Evolutionary conservation across 2,888 invertebrate genomes (phyloP), one percentile per base, ranked within the genome.

Genomic region (Leucania comma): DNA sequence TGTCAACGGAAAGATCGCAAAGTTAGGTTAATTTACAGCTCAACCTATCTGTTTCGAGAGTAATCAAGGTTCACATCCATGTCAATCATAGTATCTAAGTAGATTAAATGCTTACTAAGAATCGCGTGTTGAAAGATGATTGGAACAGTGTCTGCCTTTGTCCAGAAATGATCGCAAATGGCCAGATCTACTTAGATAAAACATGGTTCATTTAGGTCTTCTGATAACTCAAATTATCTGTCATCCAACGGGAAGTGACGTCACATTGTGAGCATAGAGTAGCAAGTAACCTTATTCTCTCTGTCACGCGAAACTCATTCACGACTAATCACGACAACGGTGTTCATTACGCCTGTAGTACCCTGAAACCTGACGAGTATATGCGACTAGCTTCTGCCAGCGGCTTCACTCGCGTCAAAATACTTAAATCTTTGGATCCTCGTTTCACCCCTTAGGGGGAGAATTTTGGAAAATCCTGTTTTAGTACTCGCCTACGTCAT

Each of bases 251-350:
- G 85, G 81, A 84, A 78, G 75, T 88, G 84, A 83, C 83, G 79
- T 84, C 75, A 83, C 69, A 63, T 65, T 72, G 75, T 78, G 73
- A 72, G 48, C 65, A 72, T 68, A 58, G 77, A 78, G 29, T 2
- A 29, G 75, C 74, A 67, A 57, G 77, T 80, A 77, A 79, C 80
- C 64, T 73, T 67, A 64, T 72, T 72, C 65, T 78, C 61, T 70
- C 68, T 74, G 85, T 82, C 88, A 88, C 82, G 88, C 83, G 80
- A 86, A 80, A 72, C 78, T 73, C 81, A 75, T 79, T 72, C 59
- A 60, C 60, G 53, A 67, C 65, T 80, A 75, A 78, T 72, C 59
- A 60, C 60, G 53, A 67, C 65, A 73, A 68, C 65, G 72, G 67
- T 51, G 63, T 75, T 72, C 57, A 76, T 75, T 51, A 65, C 46